phyloP scores from a whole-genome alignment of 2,113 vertebrate genomes.

The Herpetotheres cachinnans region DNA sequence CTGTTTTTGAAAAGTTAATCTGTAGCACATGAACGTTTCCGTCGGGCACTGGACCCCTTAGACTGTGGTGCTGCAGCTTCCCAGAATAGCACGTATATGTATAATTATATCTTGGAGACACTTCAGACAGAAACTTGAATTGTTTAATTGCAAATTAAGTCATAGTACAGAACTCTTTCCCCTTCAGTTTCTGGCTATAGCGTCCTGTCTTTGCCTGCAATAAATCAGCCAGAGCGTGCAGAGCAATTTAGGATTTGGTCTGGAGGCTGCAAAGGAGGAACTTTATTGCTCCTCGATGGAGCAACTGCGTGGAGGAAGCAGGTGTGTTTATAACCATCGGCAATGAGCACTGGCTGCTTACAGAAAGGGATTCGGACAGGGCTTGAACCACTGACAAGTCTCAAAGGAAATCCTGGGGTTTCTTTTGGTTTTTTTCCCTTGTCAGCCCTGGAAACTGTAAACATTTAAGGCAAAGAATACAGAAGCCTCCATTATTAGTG shows the following conservation, averaged over 20 bases:
- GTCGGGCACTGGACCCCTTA: background rate
- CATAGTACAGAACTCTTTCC: background rate
- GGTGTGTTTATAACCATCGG: conserved; percentile 65
- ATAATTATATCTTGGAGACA: conserved; percentile 1
- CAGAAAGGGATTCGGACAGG: conserved; percentile 12
- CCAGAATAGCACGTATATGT: background rate
- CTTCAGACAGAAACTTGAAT: conserved; percentile 19
- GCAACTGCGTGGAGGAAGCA: conserved; percentile 49
- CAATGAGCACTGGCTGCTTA: conserved; percentile 42
- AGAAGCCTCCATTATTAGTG: background rate
- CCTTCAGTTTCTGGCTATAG: background rate
- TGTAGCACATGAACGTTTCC: background rate
- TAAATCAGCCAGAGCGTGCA: conserved; percentile 50
- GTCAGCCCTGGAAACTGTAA: background rate
- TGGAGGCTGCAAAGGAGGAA: conserved; percentile 51
- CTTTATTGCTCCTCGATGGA: conserved; percentile 50
- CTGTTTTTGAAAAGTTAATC: background rate
- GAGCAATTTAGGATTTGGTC: conserved; percentile 48
- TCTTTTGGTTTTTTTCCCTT: background rate
- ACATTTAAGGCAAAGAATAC: background rate
- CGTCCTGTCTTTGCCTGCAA: conserved; percentile 12
- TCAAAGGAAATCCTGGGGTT: conserved; percentile 37
- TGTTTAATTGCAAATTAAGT: conserved; percentile 52
- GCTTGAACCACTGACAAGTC: conserved; percentile 10
- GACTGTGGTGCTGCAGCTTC: background rate